Evolutionary conservation across 2,113 vertebrate species (phyloP), one percentile per base, ranked within the genome.

Genomic region (Cyprinodon tularosa): DNA sequence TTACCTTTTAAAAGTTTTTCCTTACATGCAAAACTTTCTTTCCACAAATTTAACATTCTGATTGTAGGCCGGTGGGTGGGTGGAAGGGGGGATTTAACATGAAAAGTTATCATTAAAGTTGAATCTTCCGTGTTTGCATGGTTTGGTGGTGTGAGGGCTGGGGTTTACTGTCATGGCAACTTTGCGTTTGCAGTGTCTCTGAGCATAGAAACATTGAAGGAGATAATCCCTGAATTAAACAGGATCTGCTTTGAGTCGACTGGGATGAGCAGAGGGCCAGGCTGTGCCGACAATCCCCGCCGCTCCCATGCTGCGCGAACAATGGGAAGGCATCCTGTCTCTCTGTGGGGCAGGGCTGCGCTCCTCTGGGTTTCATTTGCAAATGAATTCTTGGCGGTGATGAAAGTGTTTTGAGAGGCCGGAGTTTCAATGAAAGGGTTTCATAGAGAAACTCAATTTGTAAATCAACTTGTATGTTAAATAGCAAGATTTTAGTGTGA

Each of bases 181-280:
- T 97, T 96, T 95, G 95, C 94, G 96, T 97, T 98, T 98, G 97
- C 96, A 96, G 96, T 96, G 96, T 97, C 95, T 94, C 93, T 92
- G 94, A 95, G 93, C 93, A 92, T 93, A 95, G 95, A 97, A 96
- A 96, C 96, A 96, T 94, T 94, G 96, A 96, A 96, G 96, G 96
- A 96, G 96, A 97, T 98, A 99, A 98, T 98, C 98, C 96, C 95
- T 98, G 96, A 98, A 99, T 98, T 99, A 97, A 98, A 96, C 95
- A 96, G 95, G 94, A 95, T 95, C 94, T 95, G 94, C 95, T 97
- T 96, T 96, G 93, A 92, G 96, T 94, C 94, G 94, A 95, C 94
- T 84, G 94, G 96, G 96, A 96, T 98, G 97, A 97, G 96, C 96
- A 95, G 50, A 57, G 96, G 89, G 95, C 95, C 96, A 95, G 95